Base-by-base conservation (phyloP, 2,888 invertebrate species). In the Cosmia trapezina region DNA sequence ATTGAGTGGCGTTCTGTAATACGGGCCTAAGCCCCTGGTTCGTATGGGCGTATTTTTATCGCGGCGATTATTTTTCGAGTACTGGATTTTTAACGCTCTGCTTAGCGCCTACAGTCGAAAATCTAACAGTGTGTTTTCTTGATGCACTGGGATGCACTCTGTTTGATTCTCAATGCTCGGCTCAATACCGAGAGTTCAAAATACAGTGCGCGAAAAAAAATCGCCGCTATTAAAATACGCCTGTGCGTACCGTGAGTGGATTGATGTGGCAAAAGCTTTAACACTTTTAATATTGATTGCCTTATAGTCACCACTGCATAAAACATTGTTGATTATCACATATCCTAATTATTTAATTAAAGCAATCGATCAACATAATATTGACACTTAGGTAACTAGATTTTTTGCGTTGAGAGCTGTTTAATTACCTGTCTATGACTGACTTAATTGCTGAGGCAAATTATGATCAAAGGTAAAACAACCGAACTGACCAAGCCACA, bases 351-450 rank as follows among this genome's bases (percentile, higher is more conserved):
- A 65, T 22, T 9, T 76, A 33, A 76, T 22, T 49, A 56, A 8
- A 66, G 49, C 33, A 47, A 69, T 77, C 51, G 14, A 77, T 74
- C 70, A 74, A 77, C 28, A 28, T 28, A n/a, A 47, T n/a, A 57
- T 76, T 76, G 73, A 56, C 65, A 19, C 4, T 9, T 28, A 28
- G 2, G 3, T 33, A 5, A 49, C 33, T 43, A 33, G 67, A 22
- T 14, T 19, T 76, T 49, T 66, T 43, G 49, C 14, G 3, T 19
- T 19, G 8, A 49, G 8, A 41, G 22, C 14, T 0, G 43, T 56
- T 14, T 75, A 17, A 47, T 64, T 75, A 75, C 5, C 33, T 56
- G 14, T 56, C 33, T 5, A 37, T 17, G 8, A 70, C 2, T 8
- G 6, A 61, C 28, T 47, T 54, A 41, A 28, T 74, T 54, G n/a